Evolutionary conservation across 2,797 vertebrate species (phyloP), one percentile per base, ranked within the genome.

Genomic region (Sciurus vulgaris): DNA sequence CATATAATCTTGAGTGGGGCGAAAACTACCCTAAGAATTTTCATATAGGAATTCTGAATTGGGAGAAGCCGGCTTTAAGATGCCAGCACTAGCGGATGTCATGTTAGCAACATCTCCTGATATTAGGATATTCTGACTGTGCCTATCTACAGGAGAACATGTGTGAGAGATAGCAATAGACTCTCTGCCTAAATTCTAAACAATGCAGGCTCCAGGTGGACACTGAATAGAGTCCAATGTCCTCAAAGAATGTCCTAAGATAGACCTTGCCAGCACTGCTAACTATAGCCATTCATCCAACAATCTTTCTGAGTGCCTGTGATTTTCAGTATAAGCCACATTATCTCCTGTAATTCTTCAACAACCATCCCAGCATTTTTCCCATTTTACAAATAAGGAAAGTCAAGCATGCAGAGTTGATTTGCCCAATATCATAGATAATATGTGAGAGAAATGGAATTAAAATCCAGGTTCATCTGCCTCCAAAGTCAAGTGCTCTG

Each of bases 371-470:
- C 18, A 70, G 35, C 10, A 7, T 78, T 38, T 84, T 76, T 86
- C 78, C 20, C 73, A 89, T 79, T 86, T 92, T 78, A 82, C 22
- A 92, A n/a, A 83, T 81, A 28, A 91, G 38, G 24, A 96, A 91
- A 77, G 9, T 41, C 28, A 70, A 92, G 38, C 20, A 44, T 17
- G 47, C 6, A 88, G 35, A 79, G 41, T 44, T 83, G 56, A 63
- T 91, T 81, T 83, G 5, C 22, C 24, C 86, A 78, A 83, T 51
- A 54, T 84, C 69, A 73, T 24, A 93, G 33, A 28, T 65, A 94
- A 61, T 17, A 35, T 0, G 6, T 35, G 35, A 70, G n/a, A 63
- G 20, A 95, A n/a, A 11, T 67, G 10, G 54, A 47, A 56, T 26
- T 77, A 9, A 74, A 81, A 90, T 79, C 28, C 33, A 86, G 54